Evolutionary conservation across 1,140 invertebrate genomes (phyloP).

Genomic region (Neodiprion fabricii): DNA sequence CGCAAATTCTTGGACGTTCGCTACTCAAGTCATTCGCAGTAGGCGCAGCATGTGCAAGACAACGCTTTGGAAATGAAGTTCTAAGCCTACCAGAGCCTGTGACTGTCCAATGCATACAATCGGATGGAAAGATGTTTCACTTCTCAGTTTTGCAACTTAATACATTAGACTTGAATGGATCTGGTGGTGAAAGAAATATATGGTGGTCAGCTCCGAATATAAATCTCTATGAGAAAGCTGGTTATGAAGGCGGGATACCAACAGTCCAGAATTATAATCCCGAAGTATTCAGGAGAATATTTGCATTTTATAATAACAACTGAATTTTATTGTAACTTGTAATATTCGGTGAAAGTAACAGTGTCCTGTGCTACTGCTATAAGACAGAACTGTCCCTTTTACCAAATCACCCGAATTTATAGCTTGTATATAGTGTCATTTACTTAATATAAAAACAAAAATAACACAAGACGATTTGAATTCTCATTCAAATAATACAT

Average conservation of each 20-base stretch:
- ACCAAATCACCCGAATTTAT: too few species aligned
- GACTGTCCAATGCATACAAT: constrained; percentile 80
- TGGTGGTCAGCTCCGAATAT: constrained; percentile 75
- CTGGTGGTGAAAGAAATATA: constrained; percentile 75
- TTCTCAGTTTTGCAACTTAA: constrained; percentile 89
- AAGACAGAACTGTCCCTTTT: too few species aligned
- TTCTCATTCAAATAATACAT: too few species aligned
- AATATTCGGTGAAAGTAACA: constrained; percentile 15
- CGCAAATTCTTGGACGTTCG: constrained; percentile 71
- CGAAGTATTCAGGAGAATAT: constrained; percentile 77
- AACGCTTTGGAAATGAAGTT: constrained; percentile 72
- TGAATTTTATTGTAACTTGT: constrained; percentile 30
- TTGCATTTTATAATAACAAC: constrained; percentile 77
- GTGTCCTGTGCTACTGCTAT: too few species aligned
- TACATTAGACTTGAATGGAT: constrained; percentile 72
- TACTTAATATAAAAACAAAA: too few species aligned
- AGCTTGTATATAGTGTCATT: too few species aligned
- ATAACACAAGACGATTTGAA: too few species aligned
- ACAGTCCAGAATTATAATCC: constrained; percentile 76
- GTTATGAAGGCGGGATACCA: constrained; percentile 69
- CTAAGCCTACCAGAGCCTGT: constrained; percentile 78
- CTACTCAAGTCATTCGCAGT: constrained; percentile 76
- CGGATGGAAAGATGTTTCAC: constrained; percentile 75
- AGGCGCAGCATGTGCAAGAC: constrained; percentile 73
- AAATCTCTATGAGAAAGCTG: constrained; percentile 72